Evolutionary conservation across 2,888 invertebrate genomes (phyloP).

Genomic region (Noctua janthina): DNA sequence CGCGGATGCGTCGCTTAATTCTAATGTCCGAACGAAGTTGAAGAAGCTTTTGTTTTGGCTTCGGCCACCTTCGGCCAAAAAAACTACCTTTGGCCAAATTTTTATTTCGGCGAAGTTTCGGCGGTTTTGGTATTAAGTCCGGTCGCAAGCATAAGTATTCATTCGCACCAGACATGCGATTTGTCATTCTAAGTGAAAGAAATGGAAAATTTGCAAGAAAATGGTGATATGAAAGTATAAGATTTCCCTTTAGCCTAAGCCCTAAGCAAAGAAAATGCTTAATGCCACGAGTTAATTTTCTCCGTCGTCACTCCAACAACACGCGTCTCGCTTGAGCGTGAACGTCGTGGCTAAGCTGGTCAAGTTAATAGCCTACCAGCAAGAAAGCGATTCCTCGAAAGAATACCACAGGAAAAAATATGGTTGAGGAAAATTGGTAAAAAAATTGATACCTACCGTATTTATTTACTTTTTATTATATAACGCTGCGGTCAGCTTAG

Average conservation of each 20-base stretch:
- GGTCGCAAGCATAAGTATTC: too few species aligned
- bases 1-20: not conserved
- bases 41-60: too few species aligned
- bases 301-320: not conserved
- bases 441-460: too few species aligned
- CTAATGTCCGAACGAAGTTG: too few species aligned
- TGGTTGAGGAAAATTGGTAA: constrained; percentile 39
- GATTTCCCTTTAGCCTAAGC: not conserved
- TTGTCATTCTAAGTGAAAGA: too few species aligned
- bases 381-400: constrained; percentile 46
- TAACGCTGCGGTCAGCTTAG: not conserved
- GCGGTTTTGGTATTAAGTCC: too few species aligned
- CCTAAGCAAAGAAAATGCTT: not conserved
- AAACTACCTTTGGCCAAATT: too few species aligned
- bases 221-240: too few species aligned
- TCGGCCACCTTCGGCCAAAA: too few species aligned
- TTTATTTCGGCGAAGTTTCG: too few species aligned
- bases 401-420: not conserved
- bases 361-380: constrained; percentile 19
- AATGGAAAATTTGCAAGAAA: too few species aligned
- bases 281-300: not conserved
- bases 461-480: not conserved
- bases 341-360: not conserved
- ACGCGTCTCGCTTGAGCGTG: not conserved
- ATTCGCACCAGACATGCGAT: too few species aligned